Evolutionary conservation across 92 coral and sea anemone genomes (phyloP), one percentile per base, ranked within the genome.

Genomic region (Metridium senile): DNA sequence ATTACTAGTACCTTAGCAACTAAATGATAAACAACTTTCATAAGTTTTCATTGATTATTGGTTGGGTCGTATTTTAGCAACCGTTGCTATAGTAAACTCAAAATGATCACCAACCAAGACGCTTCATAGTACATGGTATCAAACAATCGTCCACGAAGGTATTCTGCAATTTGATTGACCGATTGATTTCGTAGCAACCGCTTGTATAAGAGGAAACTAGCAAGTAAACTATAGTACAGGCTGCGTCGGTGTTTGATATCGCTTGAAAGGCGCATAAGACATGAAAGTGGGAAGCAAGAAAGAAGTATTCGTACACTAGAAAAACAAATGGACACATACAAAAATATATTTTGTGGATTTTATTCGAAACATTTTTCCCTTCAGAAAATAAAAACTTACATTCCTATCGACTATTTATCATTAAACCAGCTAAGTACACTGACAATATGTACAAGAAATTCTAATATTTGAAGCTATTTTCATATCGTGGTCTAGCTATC

Each of bases 71-170:
- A 23, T 22, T 30, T 59, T 59, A 59, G 66, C 33, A 59, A 59
- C 66, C 22, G 66, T 59, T 59, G 32, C 66, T 59, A 59, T 22
- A 26, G 66, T 59, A 59, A 22, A 2, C 30, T 59, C 66, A 54
- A 54, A 54, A 4, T 54, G 59, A 54, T 54, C 59, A 9, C 25
- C 59, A 21, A 19, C n/a, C 59, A 54, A 13, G 25, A 20, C 4
- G 4, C 16, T 9, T 21, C 25, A 19, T 54, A 54, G 17, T 45
- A 13, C 17, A 54, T 19, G 2, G 23, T 54, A 54, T 54, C 59
- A 54, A 54, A 39, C n/a, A n/a, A n/a, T n/a, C n/a, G n/a, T n/a
- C n/a, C n/a, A n/a, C n/a, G n/a, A n/a, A n/a, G n/a, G n/a, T n/a
- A n/a, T n/a, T n/a, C n/a, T n/a, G n/a, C n/a, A n/a, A n/a, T n/a